Percentiles rank a stretch among this genome's conserved stretches.
These are phyloP conservation scores for Melanogrammus aeglefinus DNA, from an alignment of 2,797 vertebrate species.

Conservation along the genomic window DNA sequence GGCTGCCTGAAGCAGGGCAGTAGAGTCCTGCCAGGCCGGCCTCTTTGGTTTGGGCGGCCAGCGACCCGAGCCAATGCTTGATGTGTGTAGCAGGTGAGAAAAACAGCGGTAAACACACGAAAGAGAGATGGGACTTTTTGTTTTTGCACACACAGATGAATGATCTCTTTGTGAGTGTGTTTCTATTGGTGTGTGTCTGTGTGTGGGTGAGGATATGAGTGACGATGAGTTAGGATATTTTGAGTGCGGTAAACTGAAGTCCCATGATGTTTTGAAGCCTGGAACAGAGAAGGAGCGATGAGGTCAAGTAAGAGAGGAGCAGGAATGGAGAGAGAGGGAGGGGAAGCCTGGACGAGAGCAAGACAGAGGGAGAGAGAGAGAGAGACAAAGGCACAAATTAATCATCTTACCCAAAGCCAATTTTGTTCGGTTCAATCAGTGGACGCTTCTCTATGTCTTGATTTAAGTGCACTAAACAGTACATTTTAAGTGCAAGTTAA, in stretches of 20 bases:
- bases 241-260: slow-evolving; percentile 58
- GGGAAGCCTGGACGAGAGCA: background rate
- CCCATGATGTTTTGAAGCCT: slow-evolving; percentile 70
- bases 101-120: background rate
- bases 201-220: slow-evolving; percentile 12
- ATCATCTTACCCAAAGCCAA: background rate
- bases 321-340: background rate
- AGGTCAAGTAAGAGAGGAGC: slow-evolving; percentile 1
- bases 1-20: background rate
- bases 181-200: background rate
- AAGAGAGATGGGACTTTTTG: background rate
- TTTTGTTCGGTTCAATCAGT: background rate
- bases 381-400: background rate
- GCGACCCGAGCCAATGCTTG: background rate
- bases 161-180: slow-evolving; percentile 14
- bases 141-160: background rate
- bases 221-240: slow-evolving; percentile 38
- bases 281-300: slow-evolving; percentile 24
- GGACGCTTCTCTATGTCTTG: background rate
- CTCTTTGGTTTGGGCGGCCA: background rate
- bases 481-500: background rate
- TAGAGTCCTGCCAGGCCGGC: background rate
- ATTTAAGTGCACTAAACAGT: background rate
- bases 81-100: background rate
- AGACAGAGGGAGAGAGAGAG: slow-evolving; percentile 9